Evolutionary conservation across 2,113 vertebrate genomes (phyloP).

Genomic region (Alaudala cheleensis): DNA sequence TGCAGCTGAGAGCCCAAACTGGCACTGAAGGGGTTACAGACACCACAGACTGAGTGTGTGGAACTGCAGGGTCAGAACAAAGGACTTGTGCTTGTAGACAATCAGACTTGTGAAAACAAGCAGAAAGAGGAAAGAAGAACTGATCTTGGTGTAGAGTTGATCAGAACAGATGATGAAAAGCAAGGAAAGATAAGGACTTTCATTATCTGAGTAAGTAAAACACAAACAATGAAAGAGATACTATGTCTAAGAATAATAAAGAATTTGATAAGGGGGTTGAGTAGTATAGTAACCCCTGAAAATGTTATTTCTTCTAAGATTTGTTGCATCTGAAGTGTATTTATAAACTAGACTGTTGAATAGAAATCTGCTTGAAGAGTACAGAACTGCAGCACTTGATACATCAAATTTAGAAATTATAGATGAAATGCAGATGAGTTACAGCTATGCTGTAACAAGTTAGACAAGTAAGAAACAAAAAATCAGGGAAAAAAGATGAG

Average conservation of each 20-base stretch:
- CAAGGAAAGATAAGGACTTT: background rate
- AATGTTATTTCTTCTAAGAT: background rate
- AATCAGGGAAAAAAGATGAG: background rate
- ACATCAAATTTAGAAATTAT: background rate
- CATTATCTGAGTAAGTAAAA: background rate
- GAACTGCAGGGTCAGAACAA: background rate
- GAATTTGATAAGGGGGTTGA: background rate
- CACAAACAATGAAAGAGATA: background rate
- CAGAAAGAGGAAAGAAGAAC: background rate
- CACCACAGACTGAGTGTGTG: fast-evolving
- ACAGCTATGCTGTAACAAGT: background rate
- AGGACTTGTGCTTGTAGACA: background rate
- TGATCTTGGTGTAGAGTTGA: background rate
- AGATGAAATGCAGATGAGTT: background rate
- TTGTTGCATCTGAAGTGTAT: background rate
- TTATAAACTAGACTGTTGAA: background rate
- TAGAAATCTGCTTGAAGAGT: background rate
- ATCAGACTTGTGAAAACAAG: background rate
- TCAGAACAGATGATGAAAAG: background rate
- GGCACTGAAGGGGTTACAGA: background rate
- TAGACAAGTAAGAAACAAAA: background rate
- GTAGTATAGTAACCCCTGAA: background rate
- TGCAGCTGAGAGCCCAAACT: background rate
- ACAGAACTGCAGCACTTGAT: background rate
- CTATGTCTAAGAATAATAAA: background rate